Evolutionary conservation across 2,888 invertebrate species (phyloP), one percentile per base, ranked within the genome.

Genomic region (Epistrophe grossulariae): DNA sequence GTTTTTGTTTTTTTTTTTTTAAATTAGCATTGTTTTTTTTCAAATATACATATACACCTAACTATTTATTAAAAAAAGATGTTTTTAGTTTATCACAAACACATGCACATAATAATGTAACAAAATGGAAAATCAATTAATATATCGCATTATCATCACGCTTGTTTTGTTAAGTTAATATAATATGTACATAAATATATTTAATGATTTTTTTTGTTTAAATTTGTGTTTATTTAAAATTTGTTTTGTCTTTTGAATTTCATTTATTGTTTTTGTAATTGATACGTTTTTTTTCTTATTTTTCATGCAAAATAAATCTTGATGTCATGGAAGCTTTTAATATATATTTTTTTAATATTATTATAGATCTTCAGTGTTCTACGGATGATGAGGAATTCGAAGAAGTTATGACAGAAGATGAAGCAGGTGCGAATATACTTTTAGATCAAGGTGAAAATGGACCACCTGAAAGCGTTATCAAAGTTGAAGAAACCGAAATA

Each of bases 331-430:
- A 59, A 28, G n/a, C 1, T 19, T n/a, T 19, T 43, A 59, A 24
- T 2, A 57, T 45, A 28, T 38, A n/a, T 24, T 24, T 35, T 68
- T 62, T 3, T 13, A 38, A 28, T 71, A 87, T 84, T 89, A 88
- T 52, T 71, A 38, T 88, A 95, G 95, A 96, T 93, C 92, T 96
- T 62, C 95, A 96, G 92, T 96, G 95, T 91, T 96, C 96, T 15
- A 96, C 95, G 74, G 96, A 96, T 90, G 94, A 95, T 80, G 95
- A 95, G 81, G 95, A 95, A 90, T 94, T 95, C 83, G 95, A 95
- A 89, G 95, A 95, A 89, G 94, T 94, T 93, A 83, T 93, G 92
- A 93, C 94, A 8, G 94, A 94, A 78, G 94, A 94, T 89, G 94
- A 93, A 87, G 93, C 92, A 70, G 93, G 93, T 52, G 93, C 94